Conservation (phyloP, 2,797 vertebrate species). For the Bradypus variegatus region DNA sequence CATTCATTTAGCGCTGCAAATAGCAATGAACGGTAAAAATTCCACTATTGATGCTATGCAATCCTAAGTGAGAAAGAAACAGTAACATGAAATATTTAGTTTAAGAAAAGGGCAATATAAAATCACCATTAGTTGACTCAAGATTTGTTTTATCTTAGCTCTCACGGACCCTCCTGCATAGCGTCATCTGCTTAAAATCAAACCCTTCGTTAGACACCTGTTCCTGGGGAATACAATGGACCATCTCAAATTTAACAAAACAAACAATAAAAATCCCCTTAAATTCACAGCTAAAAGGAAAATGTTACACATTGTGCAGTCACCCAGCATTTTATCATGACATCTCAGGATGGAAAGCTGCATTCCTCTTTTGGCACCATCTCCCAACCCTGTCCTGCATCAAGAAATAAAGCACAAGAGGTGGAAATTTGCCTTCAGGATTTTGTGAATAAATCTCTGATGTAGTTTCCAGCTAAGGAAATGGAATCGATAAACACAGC, state of each 20-base stretch:
- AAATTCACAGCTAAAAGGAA: background rate
- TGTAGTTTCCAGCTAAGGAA: background rate
- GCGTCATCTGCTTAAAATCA: background rate
- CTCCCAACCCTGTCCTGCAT: background rate
- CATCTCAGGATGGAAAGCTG: background rate
- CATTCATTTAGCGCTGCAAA: background rate
- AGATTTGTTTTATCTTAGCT: background rate
- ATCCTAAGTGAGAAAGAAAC: background rate
- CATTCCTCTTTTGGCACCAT: background rate
- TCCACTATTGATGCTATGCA: background rate
- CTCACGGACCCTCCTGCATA: background rate
- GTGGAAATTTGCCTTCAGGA: background rate
- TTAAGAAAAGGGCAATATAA: background rate
- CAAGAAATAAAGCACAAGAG: background rate
- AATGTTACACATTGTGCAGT: background rate
- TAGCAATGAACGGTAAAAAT: background rate
- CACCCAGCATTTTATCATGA: background rate
- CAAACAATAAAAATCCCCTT: background rate
- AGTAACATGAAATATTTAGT: background rate
- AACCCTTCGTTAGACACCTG: conserved; percentile 33
- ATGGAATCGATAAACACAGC: background rate
- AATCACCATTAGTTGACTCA: background rate
- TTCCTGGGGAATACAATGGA: background rate
- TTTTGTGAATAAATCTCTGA: background rate
- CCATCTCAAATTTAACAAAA: conserved; percentile 23